A percentile compares a stretch with the other conserved stretches of the same genome.
Evolutionary conservation across 1,140 invertebrate species (phyloP).

Genomic region (Bombus turneri): DNA sequence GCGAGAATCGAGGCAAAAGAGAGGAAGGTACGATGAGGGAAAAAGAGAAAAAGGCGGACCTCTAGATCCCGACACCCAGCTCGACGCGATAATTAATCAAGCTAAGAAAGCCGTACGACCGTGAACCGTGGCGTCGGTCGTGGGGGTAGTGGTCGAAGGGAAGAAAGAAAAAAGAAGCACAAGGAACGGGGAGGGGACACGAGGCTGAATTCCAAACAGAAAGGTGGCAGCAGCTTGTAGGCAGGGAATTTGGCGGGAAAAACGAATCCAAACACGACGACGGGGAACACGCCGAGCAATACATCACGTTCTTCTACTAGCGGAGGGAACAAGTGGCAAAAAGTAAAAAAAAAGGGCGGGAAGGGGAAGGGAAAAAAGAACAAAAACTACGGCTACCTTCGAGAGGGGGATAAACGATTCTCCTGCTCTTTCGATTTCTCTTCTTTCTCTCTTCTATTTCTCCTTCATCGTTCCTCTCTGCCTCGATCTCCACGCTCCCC

Average conservation of each 20-base stretch:
- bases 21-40: not conserved
- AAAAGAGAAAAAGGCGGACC: slow-evolving; percentile 26
- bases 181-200: not conserved
- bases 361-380: slow-evolving; percentile 22
- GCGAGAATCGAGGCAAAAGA: not conserved
- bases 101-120: slow-evolving; percentile 69
- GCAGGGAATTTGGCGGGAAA: slow-evolving; percentile 80
- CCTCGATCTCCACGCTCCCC: not conserved
- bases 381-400: slow-evolving; percentile 26
- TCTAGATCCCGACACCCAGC: slow-evolving; percentile 50
- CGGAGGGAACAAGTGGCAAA: slow-evolving; percentile 59
- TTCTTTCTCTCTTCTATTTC: slow-evolving; percentile 53
- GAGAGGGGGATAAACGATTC: slow-evolving; percentile 34
- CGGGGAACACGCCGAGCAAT: slow-evolving; percentile 76
- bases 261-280: slow-evolving; percentile 79
- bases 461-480: slow-evolving; percentile 55
- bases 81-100: slow-evolving; percentile 78
- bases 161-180: slow-evolving; percentile 15
- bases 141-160: slow-evolving; percentile 19
- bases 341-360: slow-evolving; percentile 41
- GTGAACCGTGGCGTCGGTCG: slow-evolving; percentile 52
- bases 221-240: slow-evolving; percentile 71
- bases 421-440: slow-evolving; percentile 51
- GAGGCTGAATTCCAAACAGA: slow-evolving; percentile 50
- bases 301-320: slow-evolving; percentile 77